phyloP scores from a whole-genome alignment of 2,797 vertebrate genomes.

The Podarcis siculus region DNA sequence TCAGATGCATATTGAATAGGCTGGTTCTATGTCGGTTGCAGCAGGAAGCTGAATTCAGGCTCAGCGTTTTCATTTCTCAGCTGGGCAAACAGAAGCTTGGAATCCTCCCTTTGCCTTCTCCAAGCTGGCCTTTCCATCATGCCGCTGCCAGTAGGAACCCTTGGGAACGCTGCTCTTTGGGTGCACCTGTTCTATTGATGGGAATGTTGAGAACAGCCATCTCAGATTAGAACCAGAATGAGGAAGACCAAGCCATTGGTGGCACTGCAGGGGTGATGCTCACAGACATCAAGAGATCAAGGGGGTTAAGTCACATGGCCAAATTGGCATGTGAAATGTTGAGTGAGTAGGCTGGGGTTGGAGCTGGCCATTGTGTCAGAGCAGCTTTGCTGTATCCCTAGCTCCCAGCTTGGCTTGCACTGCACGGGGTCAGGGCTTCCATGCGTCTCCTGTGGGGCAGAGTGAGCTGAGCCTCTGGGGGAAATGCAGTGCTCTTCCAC shows the following conservation, averaged over 20 bases:
- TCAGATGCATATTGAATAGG: background rate
- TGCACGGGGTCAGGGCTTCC: background rate
- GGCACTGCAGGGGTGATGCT: background rate
- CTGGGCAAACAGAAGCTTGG: background rate
- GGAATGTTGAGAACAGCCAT: background rate
- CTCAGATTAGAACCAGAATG: background rate
- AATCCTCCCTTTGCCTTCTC: background rate
- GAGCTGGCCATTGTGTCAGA: background rate
- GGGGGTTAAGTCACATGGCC: background rate
- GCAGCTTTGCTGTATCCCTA: too few relatives aligned
- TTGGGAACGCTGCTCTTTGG: background rate
- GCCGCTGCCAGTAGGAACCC: background rate
- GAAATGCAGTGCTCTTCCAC: background rate
- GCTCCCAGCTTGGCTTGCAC: too few relatives aligned
- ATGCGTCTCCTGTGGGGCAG: background rate
- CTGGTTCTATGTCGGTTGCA: too few relatives aligned
- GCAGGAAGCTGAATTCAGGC: background rate
- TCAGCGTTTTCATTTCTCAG: background rate
- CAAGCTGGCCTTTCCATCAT: background rate
- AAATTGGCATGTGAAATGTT: background rate
- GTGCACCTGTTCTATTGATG: background rate
- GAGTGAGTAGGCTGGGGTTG: too few relatives aligned
- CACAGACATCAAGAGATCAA: background rate
- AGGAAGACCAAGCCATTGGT: background rate
- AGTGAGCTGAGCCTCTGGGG: background rate